Conservation (phyloP, 2,113 vertebrate species). For the Nothoprocta perdicaria region DNA sequence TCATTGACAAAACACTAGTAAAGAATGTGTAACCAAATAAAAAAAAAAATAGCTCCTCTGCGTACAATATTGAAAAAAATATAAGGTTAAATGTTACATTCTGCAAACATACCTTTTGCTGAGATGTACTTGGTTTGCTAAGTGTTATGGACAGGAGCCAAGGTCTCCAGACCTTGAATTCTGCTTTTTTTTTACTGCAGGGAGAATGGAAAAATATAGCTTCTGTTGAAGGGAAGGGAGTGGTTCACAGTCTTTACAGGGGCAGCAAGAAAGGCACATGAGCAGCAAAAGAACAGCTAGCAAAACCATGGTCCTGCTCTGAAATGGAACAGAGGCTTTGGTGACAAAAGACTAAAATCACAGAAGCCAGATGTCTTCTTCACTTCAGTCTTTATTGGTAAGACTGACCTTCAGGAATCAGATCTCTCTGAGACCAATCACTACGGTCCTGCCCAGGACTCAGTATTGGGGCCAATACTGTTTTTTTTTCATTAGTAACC, state of each 20-base stretch:
- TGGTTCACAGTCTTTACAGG: background rate
- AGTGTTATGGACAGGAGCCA: background rate
- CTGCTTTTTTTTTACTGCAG: background rate
- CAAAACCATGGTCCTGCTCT: background rate
- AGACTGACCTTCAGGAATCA: background rate
- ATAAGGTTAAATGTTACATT: slow-evolving; percentile 17
- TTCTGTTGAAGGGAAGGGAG: background rate
- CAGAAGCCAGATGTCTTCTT: background rate
- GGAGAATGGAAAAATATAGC: background rate
- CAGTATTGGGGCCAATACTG: background rate
- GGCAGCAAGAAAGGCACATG: background rate
- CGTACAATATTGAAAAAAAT: background rate
- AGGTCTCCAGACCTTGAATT: background rate
- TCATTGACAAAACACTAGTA: background rate
- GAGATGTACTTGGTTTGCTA: background rate
- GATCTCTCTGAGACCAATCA: background rate
- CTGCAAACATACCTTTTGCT: slow-evolving; percentile 24
- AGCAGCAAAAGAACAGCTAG: no score
- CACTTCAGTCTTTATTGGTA: background rate
- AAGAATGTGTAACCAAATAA: slow-evolving; percentile 38
- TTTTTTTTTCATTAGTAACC: background rate
- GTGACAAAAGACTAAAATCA: background rate
- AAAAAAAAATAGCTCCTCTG: background rate
- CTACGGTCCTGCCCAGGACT: background rate
- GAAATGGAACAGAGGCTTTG: background rate